Evolutionary conservation across 2,797 vertebrate species (phyloP).

Genomic region (Ataeniobius toweri): DNA sequence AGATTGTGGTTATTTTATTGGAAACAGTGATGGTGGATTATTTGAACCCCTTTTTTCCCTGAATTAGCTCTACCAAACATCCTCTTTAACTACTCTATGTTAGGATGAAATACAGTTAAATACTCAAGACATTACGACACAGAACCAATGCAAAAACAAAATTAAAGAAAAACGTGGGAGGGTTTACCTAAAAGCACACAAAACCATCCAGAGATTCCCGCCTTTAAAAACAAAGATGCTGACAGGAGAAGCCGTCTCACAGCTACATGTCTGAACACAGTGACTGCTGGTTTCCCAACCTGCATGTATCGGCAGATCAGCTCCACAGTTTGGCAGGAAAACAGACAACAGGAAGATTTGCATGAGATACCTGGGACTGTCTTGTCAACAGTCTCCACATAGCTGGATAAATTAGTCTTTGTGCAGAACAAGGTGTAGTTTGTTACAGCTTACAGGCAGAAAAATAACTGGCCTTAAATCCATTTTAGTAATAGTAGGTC

Average conservation of each 20-base stretch:
- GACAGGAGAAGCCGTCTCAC: conserved; percentile 2
- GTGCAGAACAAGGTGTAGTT: conserved; percentile 36
- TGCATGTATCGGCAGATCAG: not conserved
- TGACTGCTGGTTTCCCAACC: not conserved
- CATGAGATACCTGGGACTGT: not conserved
- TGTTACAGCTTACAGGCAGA: conserved; percentile 19
- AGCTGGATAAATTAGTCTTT: conserved; percentile 11
- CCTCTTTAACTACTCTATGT: conserved; percentile 66
- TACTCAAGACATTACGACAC: conserved; percentile 70
- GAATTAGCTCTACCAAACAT: conserved; percentile 76
- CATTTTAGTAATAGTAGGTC: conserved; percentile 41
- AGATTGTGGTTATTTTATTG: conserved; percentile 71
- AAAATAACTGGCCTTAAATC: conserved; percentile 49
- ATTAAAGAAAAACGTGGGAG: not conserved
- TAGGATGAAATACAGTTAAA: conserved; percentile 73
- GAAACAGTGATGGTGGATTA: conserved; percentile 74
- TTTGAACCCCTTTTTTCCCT: conserved; percentile 71
- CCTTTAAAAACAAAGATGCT: not conserved
- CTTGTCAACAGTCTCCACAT: not conserved
- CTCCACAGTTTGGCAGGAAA: not conserved
- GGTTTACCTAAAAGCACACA: conserved; percentile 17
- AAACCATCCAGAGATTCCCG: conserved; percentile 30
- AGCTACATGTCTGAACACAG: conserved; percentile 6
- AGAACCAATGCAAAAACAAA: conserved; percentile 60
- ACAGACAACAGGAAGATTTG: not conserved